Evolutionary conservation across 2,797 vertebrate species (phyloP).

Genomic region (Apogon talboti): DNA sequence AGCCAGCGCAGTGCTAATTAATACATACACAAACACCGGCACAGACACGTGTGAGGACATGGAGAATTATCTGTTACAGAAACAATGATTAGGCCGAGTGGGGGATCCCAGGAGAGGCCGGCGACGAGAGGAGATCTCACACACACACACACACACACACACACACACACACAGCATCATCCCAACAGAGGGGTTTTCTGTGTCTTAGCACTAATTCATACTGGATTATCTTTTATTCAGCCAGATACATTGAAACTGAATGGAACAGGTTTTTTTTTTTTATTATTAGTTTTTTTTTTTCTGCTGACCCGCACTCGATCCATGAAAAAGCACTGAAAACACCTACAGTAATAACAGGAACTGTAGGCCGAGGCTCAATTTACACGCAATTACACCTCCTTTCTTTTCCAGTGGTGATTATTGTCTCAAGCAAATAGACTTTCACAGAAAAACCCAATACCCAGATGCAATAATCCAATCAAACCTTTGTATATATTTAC

Average conservation of each 20-base stretch:
- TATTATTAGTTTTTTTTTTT: no score
- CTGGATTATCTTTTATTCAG: conserved; percentile 76
- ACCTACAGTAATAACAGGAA: neutral
- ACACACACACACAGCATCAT: conserved; percentile 56
- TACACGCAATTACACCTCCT: conserved; percentile 28
- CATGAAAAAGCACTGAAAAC: neutral
- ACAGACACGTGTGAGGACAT: conserved; percentile 73
- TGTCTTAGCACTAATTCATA: conserved; percentile 80
- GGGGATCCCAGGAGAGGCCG: conserved; percentile 78
- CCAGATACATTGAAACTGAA: conserved; percentile 50
- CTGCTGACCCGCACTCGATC: conserved; percentile 41
- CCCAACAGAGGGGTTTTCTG: conserved; percentile 73
- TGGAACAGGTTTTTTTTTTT: conserved; percentile 23
- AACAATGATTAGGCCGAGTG: conserved; percentile 87
- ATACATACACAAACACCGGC: conserved; percentile 72
- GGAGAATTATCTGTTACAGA: conserved; percentile 91
- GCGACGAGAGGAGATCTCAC: conserved; percentile 47
- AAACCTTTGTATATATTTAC: conserved; percentile 57
- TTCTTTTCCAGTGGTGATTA: conserved; percentile 40
- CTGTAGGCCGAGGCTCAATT: conserved; percentile 24
- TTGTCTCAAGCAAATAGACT: conserved; percentile 20
- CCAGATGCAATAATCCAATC: conserved; percentile 62
- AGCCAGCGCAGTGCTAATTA: conserved; percentile 91
- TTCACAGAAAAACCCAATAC: conserved; percentile 18
- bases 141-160: conserved; percentile 39